Percentiles rank a stretch among this genome's conserved stretches.
These are phyloP conservation scores for Malthinus seriepunctatus DNA, from an alignment of 2,888 invertebrate genomes.

Conservation along the genomic window DNA sequence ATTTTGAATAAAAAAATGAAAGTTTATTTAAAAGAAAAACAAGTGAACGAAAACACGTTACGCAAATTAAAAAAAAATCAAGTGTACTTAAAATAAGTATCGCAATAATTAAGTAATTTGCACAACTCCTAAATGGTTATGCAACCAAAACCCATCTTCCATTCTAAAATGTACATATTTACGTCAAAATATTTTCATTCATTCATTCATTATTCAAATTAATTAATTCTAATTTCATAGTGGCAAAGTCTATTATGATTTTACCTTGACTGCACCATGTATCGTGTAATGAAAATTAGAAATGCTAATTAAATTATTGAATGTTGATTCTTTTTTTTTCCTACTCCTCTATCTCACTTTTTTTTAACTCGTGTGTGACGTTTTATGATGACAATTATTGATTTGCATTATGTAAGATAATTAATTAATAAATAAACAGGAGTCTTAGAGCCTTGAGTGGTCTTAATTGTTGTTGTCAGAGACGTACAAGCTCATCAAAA, in stretches of 20 bases:
- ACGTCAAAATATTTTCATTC: constrained; percentile 12
- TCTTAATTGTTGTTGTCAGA: too few species aligned
- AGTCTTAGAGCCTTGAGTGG: too few species aligned
- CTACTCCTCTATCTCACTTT: background rate
- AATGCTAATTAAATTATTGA: constrained; percentile 1
- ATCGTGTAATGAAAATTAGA: background rate
- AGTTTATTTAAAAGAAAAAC: constrained; percentile 1
- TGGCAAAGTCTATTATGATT: constrained; percentile 39
- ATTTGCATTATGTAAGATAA: too few species aligned
- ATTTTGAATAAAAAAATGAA: background rate
- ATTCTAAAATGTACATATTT: background rate
- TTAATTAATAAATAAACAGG: too few species aligned
- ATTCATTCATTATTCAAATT: constrained; percentile 29
- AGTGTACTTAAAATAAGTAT: constrained; percentile 1
- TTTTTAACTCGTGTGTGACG: background rate
- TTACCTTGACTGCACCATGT: constrained; percentile 35
- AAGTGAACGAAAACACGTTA: background rate
- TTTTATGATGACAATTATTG: background rate
- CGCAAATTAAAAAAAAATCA: background rate
- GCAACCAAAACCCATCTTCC: background rate
- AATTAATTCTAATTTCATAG: constrained; percentile 37
- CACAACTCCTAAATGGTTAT: background rate
- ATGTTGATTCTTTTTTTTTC: background rate
- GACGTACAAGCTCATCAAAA: too few species aligned
- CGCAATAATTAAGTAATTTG: constrained; percentile 1